These are phyloP conservation scores for Sciurus carolinensis DNA, from an alignment of 2,797 vertebrate genomes.

Conservation along the genomic window DNA sequence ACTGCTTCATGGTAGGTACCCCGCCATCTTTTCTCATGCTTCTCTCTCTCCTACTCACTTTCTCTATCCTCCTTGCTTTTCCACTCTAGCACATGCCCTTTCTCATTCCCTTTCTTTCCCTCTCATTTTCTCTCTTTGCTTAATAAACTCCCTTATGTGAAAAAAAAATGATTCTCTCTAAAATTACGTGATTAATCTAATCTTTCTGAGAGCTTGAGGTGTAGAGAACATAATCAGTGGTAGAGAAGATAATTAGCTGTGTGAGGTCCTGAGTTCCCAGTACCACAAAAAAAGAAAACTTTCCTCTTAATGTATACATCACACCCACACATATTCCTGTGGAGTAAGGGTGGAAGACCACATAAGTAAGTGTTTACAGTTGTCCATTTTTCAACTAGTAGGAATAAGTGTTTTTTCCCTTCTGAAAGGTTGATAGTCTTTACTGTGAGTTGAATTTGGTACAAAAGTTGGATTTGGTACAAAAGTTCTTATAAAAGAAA, in stretches of 20 bases:
- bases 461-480: neutral
- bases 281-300: neutral
- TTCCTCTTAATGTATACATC: neutral
- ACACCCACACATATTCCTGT: neutral
- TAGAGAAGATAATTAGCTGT: neutral
- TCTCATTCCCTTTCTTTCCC: too few relatives aligned
- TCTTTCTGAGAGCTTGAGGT: neutral
- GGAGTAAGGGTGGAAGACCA: neutral
- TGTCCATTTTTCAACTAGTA: neutral
- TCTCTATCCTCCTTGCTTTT: too few relatives aligned
- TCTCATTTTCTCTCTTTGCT: too few relatives aligned
- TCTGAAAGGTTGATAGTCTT: neutral
- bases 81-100: too few relatives aligned
- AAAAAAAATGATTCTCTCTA: neutral
- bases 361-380: neutral
- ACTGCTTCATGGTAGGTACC: too few relatives aligned
- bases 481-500: neutral
- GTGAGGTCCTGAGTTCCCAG: neutral
- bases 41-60: too few relatives aligned
- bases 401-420: neutral
- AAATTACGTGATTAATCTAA: neutral
- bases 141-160: too few relatives aligned
- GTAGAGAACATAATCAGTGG: neutral
- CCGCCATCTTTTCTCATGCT: too few relatives aligned
- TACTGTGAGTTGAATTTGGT: neutral